These are phyloP conservation scores for Ganaspis sp. DNA, from an alignment of 1,140 invertebrate species.

Conservation along the genomic window DNA sequence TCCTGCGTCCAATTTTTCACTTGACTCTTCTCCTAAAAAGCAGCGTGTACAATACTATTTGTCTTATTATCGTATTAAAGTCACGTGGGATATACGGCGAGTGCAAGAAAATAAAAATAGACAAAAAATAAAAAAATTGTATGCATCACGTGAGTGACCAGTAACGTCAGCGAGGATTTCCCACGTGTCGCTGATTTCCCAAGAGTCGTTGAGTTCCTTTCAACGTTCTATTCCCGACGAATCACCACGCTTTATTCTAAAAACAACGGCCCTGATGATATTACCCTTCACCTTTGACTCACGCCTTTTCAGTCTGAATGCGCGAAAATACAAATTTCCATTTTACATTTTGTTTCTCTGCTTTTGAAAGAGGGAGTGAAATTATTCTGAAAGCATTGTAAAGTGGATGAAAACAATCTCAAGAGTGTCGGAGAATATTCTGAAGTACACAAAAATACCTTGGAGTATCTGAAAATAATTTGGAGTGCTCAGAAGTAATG, in stretches of 20 bases:
- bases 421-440: too few relatives aligned
- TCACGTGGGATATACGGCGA: not conserved
- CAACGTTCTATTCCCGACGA: not conserved
- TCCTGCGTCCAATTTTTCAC: slow-evolving; percentile 31
- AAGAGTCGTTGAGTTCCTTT: slow-evolving; percentile 13
- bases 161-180: slow-evolving; percentile 18
- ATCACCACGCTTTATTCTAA: slow-evolving; percentile 12
- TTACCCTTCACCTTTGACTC: not conserved
- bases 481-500: too few relatives aligned
- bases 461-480: too few relatives aligned
- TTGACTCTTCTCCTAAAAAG: slow-evolving; percentile 28
- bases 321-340: too few relatives aligned
- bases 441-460: too few relatives aligned
- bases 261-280: slow-evolving; percentile 1
- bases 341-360: too few relatives aligned
- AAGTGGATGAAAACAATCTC: too few relatives aligned
- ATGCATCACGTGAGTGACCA: slow-evolving; percentile 16
- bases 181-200: slow-evolving; percentile 22
- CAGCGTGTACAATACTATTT: slow-evolving; percentile 29
- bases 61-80: slow-evolving; percentile 20
- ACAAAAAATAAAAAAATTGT: slow-evolving; percentile 20
- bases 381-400: too few relatives aligned
- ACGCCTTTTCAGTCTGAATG: not conserved
- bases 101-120: not conserved
- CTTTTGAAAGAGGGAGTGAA: too few relatives aligned